phyloP scores from a whole-genome alignment of 2,113 vertebrate species.

The Siphamia tubifer region DNA sequence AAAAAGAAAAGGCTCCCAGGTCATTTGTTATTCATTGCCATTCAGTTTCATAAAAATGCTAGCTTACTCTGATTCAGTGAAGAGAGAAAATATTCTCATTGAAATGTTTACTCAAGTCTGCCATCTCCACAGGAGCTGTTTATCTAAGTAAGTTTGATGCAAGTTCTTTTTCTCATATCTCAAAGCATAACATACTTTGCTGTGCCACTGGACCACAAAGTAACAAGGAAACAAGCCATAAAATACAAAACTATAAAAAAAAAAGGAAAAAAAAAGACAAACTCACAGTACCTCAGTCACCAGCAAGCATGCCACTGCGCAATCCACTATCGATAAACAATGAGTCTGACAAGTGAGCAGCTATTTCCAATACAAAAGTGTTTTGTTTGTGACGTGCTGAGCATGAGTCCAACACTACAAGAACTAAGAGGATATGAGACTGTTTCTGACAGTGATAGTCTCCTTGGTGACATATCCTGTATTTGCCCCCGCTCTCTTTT shows the following conservation, averaged over 20 bases:
- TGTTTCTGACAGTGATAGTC: background rate
- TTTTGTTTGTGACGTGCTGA: constrained; percentile 2
- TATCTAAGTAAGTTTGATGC: constrained; percentile 31
- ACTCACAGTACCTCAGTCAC: constrained; percentile 37
- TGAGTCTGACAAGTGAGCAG: background rate
- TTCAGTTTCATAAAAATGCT: constrained; percentile 34
- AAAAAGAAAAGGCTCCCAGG: background rate
- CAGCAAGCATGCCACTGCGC: constrained; percentile 17
- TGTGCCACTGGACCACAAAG: background rate
- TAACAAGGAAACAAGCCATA: constrained; percentile 8
- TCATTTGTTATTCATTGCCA: constrained; percentile 48
- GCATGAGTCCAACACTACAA: background rate
- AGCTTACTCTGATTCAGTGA: constrained; percentile 30
- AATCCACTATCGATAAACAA: background rate
- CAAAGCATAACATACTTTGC: constrained; percentile 1
- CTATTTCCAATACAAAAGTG: background rate
- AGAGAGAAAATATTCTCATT: constrained; percentile 45
- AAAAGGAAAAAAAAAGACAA: background rate
- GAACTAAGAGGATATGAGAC: constrained; percentile 44
- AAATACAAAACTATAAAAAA: too few species aligned
- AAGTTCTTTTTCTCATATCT: background rate
- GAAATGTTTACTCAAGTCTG: constrained; percentile 48
- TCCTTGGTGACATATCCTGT: constrained; percentile 43
- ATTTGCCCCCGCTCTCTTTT: background rate
- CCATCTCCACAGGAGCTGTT: constrained; percentile 29